Evolutionary conservation across 2,113 vertebrate genomes (phyloP).

Genomic region (Misgurnus mizolepis): DNA sequence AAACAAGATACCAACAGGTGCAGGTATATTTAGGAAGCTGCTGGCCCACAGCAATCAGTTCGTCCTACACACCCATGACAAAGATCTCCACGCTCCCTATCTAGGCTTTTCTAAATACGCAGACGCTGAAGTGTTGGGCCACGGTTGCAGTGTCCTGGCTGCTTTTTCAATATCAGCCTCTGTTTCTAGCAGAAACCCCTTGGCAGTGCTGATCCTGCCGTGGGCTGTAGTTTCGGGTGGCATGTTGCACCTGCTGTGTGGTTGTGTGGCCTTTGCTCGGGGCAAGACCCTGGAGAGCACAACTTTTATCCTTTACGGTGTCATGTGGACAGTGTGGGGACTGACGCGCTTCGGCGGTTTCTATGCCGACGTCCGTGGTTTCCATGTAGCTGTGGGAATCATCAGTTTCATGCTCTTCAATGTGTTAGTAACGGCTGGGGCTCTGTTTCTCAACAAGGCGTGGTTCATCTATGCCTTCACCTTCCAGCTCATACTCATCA

Average conservation of each 20-base stretch:
- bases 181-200: slow-evolving; percentile 63
- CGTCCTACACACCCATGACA: slow-evolving; percentile 71
- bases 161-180: slow-evolving; percentile 78
- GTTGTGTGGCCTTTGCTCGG: slow-evolving; percentile 80
- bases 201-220: slow-evolving; percentile 76
- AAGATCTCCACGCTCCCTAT: slow-evolving; percentile 73
- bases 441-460: slow-evolving; percentile 75
- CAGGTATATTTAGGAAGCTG: slow-evolving; percentile 63
- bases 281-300: slow-evolving; percentile 89
- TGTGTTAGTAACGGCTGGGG: slow-evolving; percentile 74
- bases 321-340: slow-evolving; percentile 89
- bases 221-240: slow-evolving; percentile 86
- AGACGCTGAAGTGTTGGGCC: slow-evolving; percentile 80
- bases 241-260: slow-evolving; percentile 74
- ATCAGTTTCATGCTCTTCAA: slow-evolving; percentile 84
- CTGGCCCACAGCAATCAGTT: slow-evolving; percentile 62
- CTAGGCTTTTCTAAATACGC: slow-evolving; percentile 86
- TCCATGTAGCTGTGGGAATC: slow-evolving; percentile 78
- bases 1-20: slow-evolving; percentile 69
- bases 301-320: slow-evolving; percentile 81
- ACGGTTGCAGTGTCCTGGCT: slow-evolving; percentile 80
- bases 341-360: slow-evolving; percentile 77
- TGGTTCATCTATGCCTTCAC: slow-evolving; percentile 82
- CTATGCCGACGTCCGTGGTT: slow-evolving; percentile 72
- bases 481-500: slow-evolving; percentile 81